phyloP scores from a whole-genome alignment of 2,113 vertebrate genomes.

The Ailuropoda melanoleuca region DNA sequence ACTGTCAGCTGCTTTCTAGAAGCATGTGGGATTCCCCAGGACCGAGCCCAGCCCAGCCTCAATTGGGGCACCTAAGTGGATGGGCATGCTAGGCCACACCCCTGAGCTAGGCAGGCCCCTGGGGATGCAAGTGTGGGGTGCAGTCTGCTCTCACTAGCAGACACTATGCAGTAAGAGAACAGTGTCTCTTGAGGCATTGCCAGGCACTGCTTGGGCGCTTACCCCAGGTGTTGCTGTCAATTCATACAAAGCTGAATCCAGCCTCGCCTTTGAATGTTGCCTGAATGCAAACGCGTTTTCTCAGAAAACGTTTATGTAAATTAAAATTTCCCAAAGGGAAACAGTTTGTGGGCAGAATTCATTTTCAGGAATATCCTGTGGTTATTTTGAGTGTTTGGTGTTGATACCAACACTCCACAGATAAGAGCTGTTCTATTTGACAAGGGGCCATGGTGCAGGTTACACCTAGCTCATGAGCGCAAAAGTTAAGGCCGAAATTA shows the following conservation, averaged over 20 bases:
- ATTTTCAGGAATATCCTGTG: not conserved
- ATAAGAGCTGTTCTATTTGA: slow-evolving; percentile 46
- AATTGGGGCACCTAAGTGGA: slow-evolving; percentile 55
- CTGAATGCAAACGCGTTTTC: slow-evolving; percentile 14
- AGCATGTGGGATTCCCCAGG: slow-evolving; percentile 59
- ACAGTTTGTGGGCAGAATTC: not conserved
- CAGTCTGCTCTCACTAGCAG: slow-evolving; percentile 21
- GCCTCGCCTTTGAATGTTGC: not conserved
- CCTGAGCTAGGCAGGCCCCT: slow-evolving; percentile 60
- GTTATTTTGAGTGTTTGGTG: not conserved
- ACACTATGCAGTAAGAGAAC: not conserved
- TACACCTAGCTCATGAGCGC: slow-evolving; percentile 66
- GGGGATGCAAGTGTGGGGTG: slow-evolving; percentile 62
- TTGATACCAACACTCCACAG: not conserved
- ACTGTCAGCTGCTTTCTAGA: slow-evolving; percentile 51
- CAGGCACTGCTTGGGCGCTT: slow-evolving; percentile 50
- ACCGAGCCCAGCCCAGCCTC: slow-evolving; percentile 62
- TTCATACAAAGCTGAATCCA: slow-evolving; percentile 5
- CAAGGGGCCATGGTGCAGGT: slow-evolving; percentile 17
- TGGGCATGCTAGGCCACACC: not conserved
- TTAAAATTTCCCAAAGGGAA: slow-evolving; percentile 58
- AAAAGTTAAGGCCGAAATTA: slow-evolving; percentile 70
- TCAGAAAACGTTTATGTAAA: slow-evolving; percentile 18
- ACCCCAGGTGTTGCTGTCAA: slow-evolving; percentile 61
- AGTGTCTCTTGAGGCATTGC: slow-evolving; percentile 56